phyloP scores from a whole-genome alignment of 2,797 vertebrate genomes.

The Danio albolineatus region DNA sequence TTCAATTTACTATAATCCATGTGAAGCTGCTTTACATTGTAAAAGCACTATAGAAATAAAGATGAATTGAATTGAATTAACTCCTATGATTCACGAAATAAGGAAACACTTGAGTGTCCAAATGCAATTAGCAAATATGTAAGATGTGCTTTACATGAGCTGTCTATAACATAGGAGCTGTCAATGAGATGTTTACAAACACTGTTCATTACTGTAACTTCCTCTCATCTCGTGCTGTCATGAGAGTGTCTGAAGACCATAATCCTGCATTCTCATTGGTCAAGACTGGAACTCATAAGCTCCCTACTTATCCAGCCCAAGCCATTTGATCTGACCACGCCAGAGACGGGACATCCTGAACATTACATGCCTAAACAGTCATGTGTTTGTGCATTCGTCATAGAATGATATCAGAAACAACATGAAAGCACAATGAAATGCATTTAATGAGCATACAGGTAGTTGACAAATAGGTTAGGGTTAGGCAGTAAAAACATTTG shows the following conservation, averaged over 20 bases:
- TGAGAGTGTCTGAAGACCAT: slow-evolving; percentile 65
- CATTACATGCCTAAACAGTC: not conserved
- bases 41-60: no score
- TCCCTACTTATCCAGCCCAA: slow-evolving; percentile 3
- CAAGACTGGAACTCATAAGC: slow-evolving; percentile 36
- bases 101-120: no score
- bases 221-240: slow-evolving; percentile 50
- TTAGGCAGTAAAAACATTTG: no score
- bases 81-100: no score
- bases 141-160: no score
- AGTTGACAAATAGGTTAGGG: no score
- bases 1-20: no score
- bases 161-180: no score
- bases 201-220: slow-evolving; percentile 29
- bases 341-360: not conserved
- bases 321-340: slow-evolving; percentile 11
- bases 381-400: not conserved
- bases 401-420: slow-evolving; percentile 3
- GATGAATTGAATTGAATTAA: no score
- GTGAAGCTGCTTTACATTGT: no score
- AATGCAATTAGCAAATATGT: no score
- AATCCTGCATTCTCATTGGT: slow-evolving; percentile 70
- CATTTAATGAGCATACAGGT: not conserved
- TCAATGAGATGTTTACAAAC: not conserved
- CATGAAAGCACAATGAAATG: not conserved